Base-by-base conservation (phyloP, 2,888 invertebrate genomes). In the Parochlus steinenii region DNA sequence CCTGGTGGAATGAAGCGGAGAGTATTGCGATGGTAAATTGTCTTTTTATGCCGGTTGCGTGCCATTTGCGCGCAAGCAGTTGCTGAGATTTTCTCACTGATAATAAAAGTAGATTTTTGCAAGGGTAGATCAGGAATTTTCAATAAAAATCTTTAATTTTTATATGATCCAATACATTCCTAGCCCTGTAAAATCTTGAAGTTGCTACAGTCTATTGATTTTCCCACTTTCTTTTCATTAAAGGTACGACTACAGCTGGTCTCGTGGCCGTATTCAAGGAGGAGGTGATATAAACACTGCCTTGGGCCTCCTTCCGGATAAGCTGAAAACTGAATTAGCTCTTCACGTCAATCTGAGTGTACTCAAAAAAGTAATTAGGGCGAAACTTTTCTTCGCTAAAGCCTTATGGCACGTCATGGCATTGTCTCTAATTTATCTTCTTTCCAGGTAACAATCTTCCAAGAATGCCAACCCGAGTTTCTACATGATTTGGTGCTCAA, bases 191-290 rank as follows among this genome's bases (percentile, higher is more conserved):
- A n/a, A n/a, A n/a, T n/a, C n/a, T n/a, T n/a, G n/a, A n/a, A n/a
- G n/a, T n/a, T n/a, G n/a, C n/a, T n/a, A n/a, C n/a, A n/a, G n/a
- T n/a, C n/a, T n/a, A n/a, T n/a, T n/a, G n/a, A n/a, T n/a, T n/a
- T n/a, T n/a, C n/a, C n/a, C n/a, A n/a, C n/a, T n/a, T n/a, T n/a
- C n/a, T n/a, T n/a, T n/a, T n/a, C n/a, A n/a, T n/a, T n/a, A n/a
- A n/a, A n/a, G n/a, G n/a, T 95, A 93, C 61, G 92, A 93, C 62
- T 95, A 95, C 60, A 92, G 92, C 18, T 93, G 93, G 93, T 92
- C 92, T 3, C 69, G 93, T 40, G 93, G 93, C 5, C 67, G 92
- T 33, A 90, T 93, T 49, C 90, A 90, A 56, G 93, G 93, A 3
- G 90, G 89, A 2, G 89, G 90, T 6, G 93, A 93, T 58, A 93